A percentile compares a stretch with the other conserved stretches of the same genome.
Evolutionary conservation across 1,140 invertebrate species (phyloP).

Genomic region (Leptinotarsa texana): DNA sequence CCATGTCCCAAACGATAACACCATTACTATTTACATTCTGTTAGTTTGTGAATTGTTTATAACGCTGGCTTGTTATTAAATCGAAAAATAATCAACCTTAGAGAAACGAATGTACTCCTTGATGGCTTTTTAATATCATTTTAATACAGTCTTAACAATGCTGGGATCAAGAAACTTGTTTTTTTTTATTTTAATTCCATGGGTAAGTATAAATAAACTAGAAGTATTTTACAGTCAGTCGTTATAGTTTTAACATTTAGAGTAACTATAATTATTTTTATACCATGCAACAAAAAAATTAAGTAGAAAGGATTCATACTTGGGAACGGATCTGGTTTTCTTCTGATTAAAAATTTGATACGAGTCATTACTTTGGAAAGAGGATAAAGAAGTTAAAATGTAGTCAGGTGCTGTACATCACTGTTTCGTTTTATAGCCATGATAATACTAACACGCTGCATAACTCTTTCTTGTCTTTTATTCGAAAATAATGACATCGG

Average conservation of each 20-base stretch:
- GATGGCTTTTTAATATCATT: conserved; percentile 24
- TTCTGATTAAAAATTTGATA: not conserved
- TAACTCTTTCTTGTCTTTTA: too few relatives aligned
- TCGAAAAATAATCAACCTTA: not conserved
- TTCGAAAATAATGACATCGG: too few relatives aligned
- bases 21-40: not conserved
- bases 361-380: not conserved
- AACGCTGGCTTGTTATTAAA: not conserved
- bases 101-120: conserved; percentile 5
- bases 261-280: not conserved
- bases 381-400: not conserved
- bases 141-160: conserved; percentile 21
- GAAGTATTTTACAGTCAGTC: conserved; percentile 1
- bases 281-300: not conserved
- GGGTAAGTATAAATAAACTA: not conserved
- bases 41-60: not conserved
- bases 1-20: not conserved
- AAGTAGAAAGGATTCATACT: not conserved
- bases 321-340: not conserved
- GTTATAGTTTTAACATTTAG: conserved; percentile 4
- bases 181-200: not conserved
- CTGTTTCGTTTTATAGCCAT: not conserved
- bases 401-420: not conserved
- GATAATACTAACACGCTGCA: too few relatives aligned
- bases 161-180: not conserved